Conservation (phyloP, 2,888 invertebrate genomes). For the Punctoribates punctum region DNA sequence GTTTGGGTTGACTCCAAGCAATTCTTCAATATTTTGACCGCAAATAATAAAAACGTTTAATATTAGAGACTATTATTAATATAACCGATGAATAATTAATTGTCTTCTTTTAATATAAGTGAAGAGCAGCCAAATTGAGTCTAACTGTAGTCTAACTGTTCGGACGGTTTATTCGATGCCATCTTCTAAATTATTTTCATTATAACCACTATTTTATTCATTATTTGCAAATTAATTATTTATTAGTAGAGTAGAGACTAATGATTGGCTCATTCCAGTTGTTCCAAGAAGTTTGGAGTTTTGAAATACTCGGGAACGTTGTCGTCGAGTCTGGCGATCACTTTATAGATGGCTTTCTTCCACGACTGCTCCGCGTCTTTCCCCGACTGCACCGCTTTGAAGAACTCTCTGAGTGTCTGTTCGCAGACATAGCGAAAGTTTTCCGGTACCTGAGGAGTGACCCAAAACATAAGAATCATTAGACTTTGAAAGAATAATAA, state of each 20-base stretch:
- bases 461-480: background rate
- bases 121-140: constrained; percentile 25
- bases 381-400: constrained; percentile 92
- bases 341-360: constrained; percentile 99
- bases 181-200: background rate
- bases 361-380: constrained; percentile 98
- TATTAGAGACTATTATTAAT: constrained; percentile 30
- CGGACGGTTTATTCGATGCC: constrained; percentile 36
- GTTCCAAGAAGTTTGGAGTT: constrained; percentile 97
- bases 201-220: background rate
- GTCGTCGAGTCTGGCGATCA: constrained; percentile 98
- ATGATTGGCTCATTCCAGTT: constrained; percentile 69
- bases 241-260: background rate
- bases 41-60: constrained; percentile 19
- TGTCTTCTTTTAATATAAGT: background rate
- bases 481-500: background rate
- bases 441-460: constrained; percentile 77
- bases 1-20: background rate
- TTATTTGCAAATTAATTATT: background rate
- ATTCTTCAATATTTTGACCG: background rate
- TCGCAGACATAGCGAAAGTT: constrained; percentile 97
- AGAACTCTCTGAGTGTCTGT: constrained; percentile 96
- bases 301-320: constrained; percentile 99
- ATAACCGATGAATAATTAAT: constrained; percentile 32
- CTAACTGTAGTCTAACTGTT: background rate